A percentile compares a stretch with the other conserved stretches of the same genome.
These are phyloP conservation scores for Acrocephalus arundinaceus DNA, from an alignment of 2,113 vertebrate species.

Conservation along the genomic window DNA sequence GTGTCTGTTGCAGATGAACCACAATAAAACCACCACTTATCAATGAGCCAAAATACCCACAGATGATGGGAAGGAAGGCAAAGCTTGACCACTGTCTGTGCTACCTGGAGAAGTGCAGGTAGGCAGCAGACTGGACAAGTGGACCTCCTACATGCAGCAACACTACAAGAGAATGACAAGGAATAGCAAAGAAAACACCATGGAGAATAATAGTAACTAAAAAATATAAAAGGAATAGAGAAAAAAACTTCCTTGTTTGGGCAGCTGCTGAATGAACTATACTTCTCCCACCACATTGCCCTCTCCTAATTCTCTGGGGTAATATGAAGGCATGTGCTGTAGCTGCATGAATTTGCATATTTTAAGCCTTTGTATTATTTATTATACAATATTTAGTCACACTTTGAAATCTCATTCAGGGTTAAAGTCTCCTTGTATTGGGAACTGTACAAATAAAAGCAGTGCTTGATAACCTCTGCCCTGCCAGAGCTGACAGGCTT, in stretches of 20 bases:
- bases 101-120: neutral
- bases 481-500: neutral
- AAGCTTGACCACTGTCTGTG: neutral
- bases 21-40: neutral
- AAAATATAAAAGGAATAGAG: neutral
- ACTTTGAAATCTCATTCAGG: neutral
- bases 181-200: neutral
- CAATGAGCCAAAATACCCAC: neutral
- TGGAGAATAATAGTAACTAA: neutral
- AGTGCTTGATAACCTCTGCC: neutral
- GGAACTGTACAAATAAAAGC: neutral
- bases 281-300: accelerated
- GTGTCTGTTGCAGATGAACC: conserved; percentile 28
- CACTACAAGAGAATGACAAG: neutral
- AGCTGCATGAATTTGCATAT: neutral
- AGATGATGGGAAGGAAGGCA: neutral
- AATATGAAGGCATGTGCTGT: neutral
- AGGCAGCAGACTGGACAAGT: neutral
- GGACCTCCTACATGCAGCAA: neutral
- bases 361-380: neutral
- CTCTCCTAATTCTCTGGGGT: neutral
- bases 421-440: neutral
- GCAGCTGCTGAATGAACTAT: neutral
- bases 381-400: neutral
- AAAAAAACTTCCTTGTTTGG: neutral